Base-by-base conservation (phyloP, 2,113 vertebrate species). In the Pachypanchax playfairii region DNA sequence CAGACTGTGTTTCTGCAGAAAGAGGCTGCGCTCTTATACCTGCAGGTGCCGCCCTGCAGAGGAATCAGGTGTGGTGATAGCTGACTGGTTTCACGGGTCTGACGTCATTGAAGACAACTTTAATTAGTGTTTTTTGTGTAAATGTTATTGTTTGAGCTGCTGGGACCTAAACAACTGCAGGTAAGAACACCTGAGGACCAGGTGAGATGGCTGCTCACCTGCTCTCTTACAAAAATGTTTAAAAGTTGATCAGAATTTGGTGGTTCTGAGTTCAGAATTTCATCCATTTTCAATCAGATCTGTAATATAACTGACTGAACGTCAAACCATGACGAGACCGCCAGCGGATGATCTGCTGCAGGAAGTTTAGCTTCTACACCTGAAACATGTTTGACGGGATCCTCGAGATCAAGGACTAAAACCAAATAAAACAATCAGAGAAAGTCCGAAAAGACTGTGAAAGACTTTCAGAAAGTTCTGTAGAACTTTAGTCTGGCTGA, bases 1-100 rank as follows among this genome's bases (percentile, higher is more conserved):
- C 4, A 2, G 48, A 12, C 8, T 10, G 29, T 24, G 56, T 46
- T 3, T 12, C 1, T n/a, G 21, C n/a, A 6, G 7, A n/a, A 0
- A 1, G 2, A 5, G 17, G 4, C 26, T 18, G 4, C 0, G 3
- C 4, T 71, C 9, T 82, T 82, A 72, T 75, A 74, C 5, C 17
- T 42, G 5, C 0, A 6, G 25, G 49, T 44, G n/a, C 21, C 41
- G 2, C 73, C 79, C 67, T n/a, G 38, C 11, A 4, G 20, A 75
- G 64, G 67, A 82, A 75, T 75, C 29, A 3, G 83, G 79, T 1
- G 62, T 15, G 51, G 7, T 49, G 18, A 14, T 15, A 15, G 5
- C 7, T 2, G 6, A 77, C 58, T 38, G 0, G 63, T 55, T 3
- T 0, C 35, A 38, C 65, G 5, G 50, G 62, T 47, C 3, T n/a